Conservation (phyloP, 2,113 vertebrate genomes). For the Scomber scombrus region DNA sequence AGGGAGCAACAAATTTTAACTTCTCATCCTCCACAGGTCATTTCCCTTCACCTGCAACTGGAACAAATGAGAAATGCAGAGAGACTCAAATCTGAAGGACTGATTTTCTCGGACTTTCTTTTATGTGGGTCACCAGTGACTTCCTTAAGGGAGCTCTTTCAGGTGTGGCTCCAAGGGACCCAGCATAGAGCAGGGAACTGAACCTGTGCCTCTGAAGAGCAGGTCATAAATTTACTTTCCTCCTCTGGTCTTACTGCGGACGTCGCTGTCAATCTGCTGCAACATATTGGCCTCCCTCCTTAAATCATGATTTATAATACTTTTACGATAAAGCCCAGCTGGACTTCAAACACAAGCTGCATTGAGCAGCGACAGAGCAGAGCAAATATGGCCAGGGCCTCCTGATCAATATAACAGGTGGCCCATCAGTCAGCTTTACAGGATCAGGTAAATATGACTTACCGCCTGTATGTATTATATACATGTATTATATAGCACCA, state of each 20-base stretch:
- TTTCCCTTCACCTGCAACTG: constrained; percentile 51
- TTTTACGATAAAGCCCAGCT: constrained; percentile 72
- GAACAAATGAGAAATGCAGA: constrained; percentile 63
- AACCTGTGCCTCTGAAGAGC: constrained; percentile 46
- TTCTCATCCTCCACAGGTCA: constrained; percentile 26
- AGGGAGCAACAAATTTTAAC: constrained; percentile 8
- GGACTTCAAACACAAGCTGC: constrained; percentile 66
- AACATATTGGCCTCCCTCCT: constrained; percentile 66
- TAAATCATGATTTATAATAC: constrained; percentile 71
- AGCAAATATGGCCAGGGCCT: constrained; percentile 51
- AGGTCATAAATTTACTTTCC: constrained; percentile 64
- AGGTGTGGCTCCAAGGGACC: constrained; percentile 52
- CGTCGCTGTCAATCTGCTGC: constrained; percentile 70
- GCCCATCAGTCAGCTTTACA: constrained; percentile 55
- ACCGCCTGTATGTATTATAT: background rate
- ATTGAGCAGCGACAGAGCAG: constrained; percentile 3
- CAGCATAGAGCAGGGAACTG: constrained; percentile 11
- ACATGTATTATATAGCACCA: constrained; percentile 7
- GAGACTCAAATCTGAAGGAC: constrained; percentile 26
- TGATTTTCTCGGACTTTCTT: constrained; percentile 51
- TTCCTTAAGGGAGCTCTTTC: constrained; percentile 55
- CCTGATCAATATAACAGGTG: constrained; percentile 78
- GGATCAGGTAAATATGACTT: constrained; percentile 56
- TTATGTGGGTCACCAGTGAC: constrained; percentile 49
- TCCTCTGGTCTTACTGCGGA: constrained; percentile 41